Conservation (phyloP, 2,888 invertebrate genomes). For the Cylindroiulus punctatus region DNA sequence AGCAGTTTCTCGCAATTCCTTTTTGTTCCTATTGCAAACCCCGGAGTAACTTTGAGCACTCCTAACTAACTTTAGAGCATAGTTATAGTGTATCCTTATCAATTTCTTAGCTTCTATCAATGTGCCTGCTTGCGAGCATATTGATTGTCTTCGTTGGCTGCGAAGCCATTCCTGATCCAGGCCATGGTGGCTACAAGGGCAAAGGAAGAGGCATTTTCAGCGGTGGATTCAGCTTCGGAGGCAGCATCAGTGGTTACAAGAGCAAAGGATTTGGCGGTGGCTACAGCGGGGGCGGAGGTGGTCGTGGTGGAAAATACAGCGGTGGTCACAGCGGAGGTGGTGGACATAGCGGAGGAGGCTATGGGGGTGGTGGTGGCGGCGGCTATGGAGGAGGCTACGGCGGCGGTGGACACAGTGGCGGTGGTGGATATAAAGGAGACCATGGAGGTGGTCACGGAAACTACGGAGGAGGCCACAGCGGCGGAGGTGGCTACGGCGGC, state of each 20-base stretch:
- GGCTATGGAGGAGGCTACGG: background rate
- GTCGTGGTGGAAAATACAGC: background rate
- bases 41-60: too few species aligned
- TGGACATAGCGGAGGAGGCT: background rate
- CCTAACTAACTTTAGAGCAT: too few species aligned
- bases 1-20: too few species aligned
- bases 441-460: constrained; percentile 15
- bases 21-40: too few species aligned
- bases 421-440: background rate
- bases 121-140: constrained; percentile 23
- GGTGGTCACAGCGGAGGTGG: background rate
- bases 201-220: background rate
- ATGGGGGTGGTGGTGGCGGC: background rate
- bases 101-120: background rate
- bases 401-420: constrained; percentile 46
- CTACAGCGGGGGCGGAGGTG: background rate
- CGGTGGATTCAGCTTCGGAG: background rate
- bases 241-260: background rate
- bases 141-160: background rate
- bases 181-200: constrained; percentile 9
- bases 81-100: too few species aligned
- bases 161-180: background rate
- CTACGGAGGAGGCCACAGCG: background rate
- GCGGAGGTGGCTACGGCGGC: background rate
- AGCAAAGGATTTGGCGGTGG: constrained; percentile 27